phyloP scores from a whole-genome alignment of 2,888 invertebrate species.

The Plemyria rubiginata region DNA sequence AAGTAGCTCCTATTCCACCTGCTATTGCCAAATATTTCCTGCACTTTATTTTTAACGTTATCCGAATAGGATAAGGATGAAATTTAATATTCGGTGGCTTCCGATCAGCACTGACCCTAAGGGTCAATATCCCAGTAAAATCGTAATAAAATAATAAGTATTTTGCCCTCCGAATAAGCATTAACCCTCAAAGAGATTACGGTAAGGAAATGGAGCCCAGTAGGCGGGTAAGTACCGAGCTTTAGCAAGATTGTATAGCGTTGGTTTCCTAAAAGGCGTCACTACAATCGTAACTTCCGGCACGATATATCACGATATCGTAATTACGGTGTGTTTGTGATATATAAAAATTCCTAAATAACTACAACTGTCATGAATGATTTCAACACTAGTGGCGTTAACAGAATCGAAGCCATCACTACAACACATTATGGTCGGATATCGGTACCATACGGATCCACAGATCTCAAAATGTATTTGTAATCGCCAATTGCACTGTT shows the following conservation, averaged over 20 bases:
- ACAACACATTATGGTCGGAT: no score
- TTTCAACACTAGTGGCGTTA: no score
- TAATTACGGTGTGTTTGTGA: neutral
- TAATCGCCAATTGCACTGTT: no score
- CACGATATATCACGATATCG: neutral
- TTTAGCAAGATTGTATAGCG: slow-evolving; percentile 44
- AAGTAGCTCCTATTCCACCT: neutral
- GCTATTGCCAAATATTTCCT: neutral
- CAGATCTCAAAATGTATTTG: no score
- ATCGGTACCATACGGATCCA: no score
- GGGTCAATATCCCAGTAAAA: slow-evolving; percentile 43
- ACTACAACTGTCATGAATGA: no score
- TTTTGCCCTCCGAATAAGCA: slow-evolving; percentile 45
- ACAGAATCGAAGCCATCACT: no score
- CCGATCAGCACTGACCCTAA: slow-evolving; percentile 1
- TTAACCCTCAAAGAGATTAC: slow-evolving; percentile 58
- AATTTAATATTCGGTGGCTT: neutral
- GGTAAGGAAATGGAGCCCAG: slow-evolving; percentile 51
- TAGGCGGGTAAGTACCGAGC: slow-evolving; percentile 43
- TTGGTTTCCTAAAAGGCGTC: slow-evolving; percentile 1
- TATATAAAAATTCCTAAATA: neutral
- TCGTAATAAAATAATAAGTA: slow-evolving; percentile 47
- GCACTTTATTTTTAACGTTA: neutral
- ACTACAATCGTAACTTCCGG: slow-evolving; percentile 1
- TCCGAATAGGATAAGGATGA: neutral